Conservation (phyloP, 2,113 vertebrate genomes). For the Willisornis vidua region DNA sequence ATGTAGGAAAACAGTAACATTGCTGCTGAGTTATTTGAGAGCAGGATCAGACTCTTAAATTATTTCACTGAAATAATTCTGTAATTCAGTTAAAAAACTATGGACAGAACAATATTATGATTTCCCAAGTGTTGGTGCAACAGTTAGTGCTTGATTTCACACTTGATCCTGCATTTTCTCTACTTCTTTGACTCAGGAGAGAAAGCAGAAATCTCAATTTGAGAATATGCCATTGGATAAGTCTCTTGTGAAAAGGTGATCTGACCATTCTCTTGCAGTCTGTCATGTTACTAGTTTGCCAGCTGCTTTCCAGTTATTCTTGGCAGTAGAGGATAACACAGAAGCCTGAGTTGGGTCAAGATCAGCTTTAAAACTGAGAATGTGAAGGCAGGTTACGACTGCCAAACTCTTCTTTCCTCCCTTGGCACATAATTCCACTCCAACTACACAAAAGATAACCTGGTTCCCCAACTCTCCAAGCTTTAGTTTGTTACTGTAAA, state of each 20-base stretch:
- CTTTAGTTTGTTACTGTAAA: conserved; percentile 24
- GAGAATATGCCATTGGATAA: background rate
- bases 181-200: background rate
- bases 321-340: background rate
- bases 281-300: background rate
- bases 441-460: background rate
- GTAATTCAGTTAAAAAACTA: background rate
- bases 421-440: background rate
- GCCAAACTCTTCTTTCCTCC: background rate
- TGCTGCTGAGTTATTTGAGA: background rate
- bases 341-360: background rate
- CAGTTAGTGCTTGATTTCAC: background rate
- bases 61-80: background rate
- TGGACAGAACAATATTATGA: background rate
- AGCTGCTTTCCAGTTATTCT: background rate
- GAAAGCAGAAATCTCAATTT: background rate
- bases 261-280: background rate
- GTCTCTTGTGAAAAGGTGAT: background rate
- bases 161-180: background rate
- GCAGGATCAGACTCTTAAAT: background rate
- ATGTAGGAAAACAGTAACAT: background rate
- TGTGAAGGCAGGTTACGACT: background rate
- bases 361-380: background rate
- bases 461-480: background rate
- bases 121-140: background rate